Conservation (phyloP, 2,888 invertebrate genomes). For the Andrena flavipes region DNA sequence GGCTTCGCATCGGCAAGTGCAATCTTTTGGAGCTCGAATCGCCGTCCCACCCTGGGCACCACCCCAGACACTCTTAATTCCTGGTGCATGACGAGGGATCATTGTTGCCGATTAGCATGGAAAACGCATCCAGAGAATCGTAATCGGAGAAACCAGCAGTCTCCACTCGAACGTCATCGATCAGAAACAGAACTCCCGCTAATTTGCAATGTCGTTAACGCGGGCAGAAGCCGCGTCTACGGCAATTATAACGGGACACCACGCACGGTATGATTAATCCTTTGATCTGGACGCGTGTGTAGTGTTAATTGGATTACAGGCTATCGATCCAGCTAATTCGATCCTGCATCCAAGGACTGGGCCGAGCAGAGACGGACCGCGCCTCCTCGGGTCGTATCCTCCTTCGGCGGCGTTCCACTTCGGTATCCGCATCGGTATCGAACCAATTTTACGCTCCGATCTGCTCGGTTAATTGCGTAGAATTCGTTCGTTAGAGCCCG, state of each 20-base stretch:
- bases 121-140: background rate
- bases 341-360: slow-evolving; percentile 50
- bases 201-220: slow-evolving; percentile 73
- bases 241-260: slow-evolving; percentile 73
- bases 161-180: slow-evolving; percentile 39
- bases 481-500: too few species aligned
- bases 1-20: background rate
- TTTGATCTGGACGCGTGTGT: slow-evolving; percentile 68
- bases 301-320: slow-evolving; percentile 73
- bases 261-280: slow-evolving; percentile 70
- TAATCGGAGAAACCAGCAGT: background rate
- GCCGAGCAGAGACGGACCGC: slow-evolving; percentile 26
- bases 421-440: background rate
- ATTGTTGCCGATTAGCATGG: background rate
- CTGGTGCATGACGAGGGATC: too few species aligned
- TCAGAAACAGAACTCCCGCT: slow-evolving; percentile 67
- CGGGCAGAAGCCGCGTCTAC: slow-evolving; percentile 47
- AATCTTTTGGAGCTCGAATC: background rate
- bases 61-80: background rate
- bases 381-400: slow-evolving; percentile 36
- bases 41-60: background rate
- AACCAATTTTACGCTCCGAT: slow-evolving; percentile 23
- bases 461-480: slow-evolving; percentile 3
- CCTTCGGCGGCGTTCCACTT: background rate
- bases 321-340: slow-evolving; percentile 72